Evolutionary conservation across 2,797 vertebrate genomes (phyloP), one percentile per base, ranked within the genome.

Genomic region (Semaprochilodus insignis): DNA sequence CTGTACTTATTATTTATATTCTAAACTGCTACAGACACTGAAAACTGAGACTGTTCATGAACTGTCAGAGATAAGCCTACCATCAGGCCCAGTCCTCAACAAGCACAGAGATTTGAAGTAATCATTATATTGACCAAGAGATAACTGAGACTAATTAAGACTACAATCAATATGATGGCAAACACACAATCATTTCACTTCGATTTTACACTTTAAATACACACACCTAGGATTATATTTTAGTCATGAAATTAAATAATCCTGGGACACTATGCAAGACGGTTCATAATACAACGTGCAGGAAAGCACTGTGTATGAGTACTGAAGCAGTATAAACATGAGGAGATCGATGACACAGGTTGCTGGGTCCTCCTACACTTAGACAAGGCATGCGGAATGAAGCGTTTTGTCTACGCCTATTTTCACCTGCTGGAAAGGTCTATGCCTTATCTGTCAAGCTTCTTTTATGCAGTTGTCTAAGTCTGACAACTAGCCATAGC

Each of bases 401-500:
- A 70, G 67, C 3, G 66, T 48, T 70, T 48, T 4, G 67, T 70
- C 21, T 48, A 5, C n/a, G n/a, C 34, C 23, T 34, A 16, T n/a
- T 71, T 27, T 27, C 60, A 40, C 48, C 10, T 23, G 17, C 36
- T 67, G 31, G 36, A 44, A 69, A n/a, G 36, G 34, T 27, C n/a
- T 60, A 60, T 7, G 6, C 75, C 31, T 66, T 66, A n/a, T 13
- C 27, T 57, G 63, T 57, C 31, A 57, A 25, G 13, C 52, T 67
- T 52, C 27, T 36, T 78, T 78, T 25, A 67, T 14, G 34, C 8
- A 51, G 54, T 57, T 62, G 66, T 71, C 36, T 44, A 14, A 79
- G 34, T 80, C 63, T 78, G 23, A 62, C 21, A 59, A 15, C 66
- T 25, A 34, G 3, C 17, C 27, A 67, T 19, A 25, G 34, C 17